Evolutionary conservation across 2,113 vertebrate genomes (phyloP), one percentile per base, ranked within the genome.

Genomic region (Brienomyrus longianalis): DNA sequence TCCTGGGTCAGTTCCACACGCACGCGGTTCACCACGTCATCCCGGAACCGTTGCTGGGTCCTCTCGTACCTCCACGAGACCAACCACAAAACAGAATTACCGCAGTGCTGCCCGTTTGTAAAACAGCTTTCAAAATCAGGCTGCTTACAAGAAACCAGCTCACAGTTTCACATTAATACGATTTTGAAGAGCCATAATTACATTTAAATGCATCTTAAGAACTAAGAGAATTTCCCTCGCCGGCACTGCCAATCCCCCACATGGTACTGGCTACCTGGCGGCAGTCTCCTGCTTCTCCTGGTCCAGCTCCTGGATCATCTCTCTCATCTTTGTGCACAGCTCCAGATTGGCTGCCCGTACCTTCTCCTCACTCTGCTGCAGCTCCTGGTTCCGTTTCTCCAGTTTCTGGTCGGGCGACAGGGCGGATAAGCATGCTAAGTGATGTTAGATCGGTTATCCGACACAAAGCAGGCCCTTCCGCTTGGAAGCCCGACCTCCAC

Each of bases 261-360:
- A 47, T 0, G 59, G n/a, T 45, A 70, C 88, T 47, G 48, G 85
- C 92, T 92, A 98, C 98, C 97, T 97, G 66, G 96, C 92, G 87
- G 97, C 93, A 8, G 97, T 94, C 93, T 98, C 98, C 91, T 98
- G 97, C 89, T 98, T 99, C 94, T 99, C 98, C 50, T 93, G 96
- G 94, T 99, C 98, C 92, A 98, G 97, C 91, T 99, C 98, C 89
- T 98, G 95, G 90, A 99, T 96, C 96, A 99, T 98, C 80, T 98
- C 96, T 92, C 97, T 97, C 98, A 99, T 99, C 93, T 99, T 97
- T 93, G 93, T 96, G 92, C 98, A 99, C 70, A 99, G 97, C 87
- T 98, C 97, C 88, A 94, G 95, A 92, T 99, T 99, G 91, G 95
- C 94, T 5, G 87, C 94, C 92, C 94, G 98, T 77, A 99, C 89